Base-by-base conservation (phyloP, 2,797 vertebrate genomes). In the Distichodus sexfasciatus region DNA sequence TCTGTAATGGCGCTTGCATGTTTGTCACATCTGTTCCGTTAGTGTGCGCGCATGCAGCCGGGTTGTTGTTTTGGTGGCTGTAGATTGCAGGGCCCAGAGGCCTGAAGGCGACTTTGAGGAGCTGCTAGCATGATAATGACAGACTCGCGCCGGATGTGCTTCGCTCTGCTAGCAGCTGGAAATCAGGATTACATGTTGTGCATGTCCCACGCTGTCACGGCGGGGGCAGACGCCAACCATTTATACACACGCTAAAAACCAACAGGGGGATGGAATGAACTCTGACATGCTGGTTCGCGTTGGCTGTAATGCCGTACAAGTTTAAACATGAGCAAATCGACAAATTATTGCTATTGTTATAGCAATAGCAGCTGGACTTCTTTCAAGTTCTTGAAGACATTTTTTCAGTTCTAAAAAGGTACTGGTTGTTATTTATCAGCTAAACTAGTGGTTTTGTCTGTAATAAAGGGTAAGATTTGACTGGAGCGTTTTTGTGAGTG, bases 1-100 rank as follows among this genome's bases (percentile, higher is more conserved):
- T 74, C 65, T 50, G 71, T 71, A 73, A 70, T 55, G 26, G 51
- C 54, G 44, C 66, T 54, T 54, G 55, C 35, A 40, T 75, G 69
- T 75, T 75, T 72, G 59, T 69, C 54, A 75, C 75, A 77, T 75
- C 75, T 77, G 78, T 67, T 75, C 50, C 15, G 29, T 33, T 28
- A 7, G 38, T 47, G 40, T 17, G 26, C 7, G 40, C 19, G 17
- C 38, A 11, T 14, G 50, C 31, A 40, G 58, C 46, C 35, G n/a
- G n/a, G n/a, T n/a, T 26, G 51, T 62, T 50, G 51, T 21, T 51
- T 12, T 29, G 3, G 1, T 17, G 19, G 8, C 28, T 48, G 66
- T 53, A 63, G 60, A 72, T 62, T 78, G 53, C 59, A 71, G 53
- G 36, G 60, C 43, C 33, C 29, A 14, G 47, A 66, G 51, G 46